Conservation (phyloP, 2,888 invertebrate genomes). For the Drosophila quinaria region DNA sequence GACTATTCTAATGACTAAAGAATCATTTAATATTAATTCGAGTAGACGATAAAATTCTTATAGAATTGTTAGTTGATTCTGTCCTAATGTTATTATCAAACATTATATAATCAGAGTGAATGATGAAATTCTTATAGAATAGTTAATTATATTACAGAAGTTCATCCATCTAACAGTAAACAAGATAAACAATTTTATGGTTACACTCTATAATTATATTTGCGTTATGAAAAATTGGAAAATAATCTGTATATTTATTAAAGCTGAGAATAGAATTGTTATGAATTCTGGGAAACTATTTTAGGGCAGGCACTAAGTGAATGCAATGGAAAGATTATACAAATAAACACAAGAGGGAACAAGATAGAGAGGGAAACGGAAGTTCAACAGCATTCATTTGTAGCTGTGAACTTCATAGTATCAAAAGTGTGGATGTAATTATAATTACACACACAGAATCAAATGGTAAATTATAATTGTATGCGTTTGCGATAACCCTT, state of each 20-base stretch:
- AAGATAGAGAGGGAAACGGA: neutral
- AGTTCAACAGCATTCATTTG: neutral
- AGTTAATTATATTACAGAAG: neutral
- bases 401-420: neutral
- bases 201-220: neutral
- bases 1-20: too few species aligned
- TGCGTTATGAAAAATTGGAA: neutral
- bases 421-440: slow-evolving; percentile 18
- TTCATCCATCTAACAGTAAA: neutral
- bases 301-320: slow-evolving; percentile 28
- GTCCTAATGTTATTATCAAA: too few species aligned
- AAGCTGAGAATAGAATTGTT: slow-evolving; percentile 7
- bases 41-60: too few species aligned
- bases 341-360: slow-evolving; percentile 1
- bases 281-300: slow-evolving; percentile 60
- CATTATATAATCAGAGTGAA: neutral
- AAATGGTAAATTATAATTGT: slow-evolving; percentile 26
- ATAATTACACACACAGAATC: slow-evolving; percentile 32
- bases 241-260: slow-evolving; percentile 8
- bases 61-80: too few species aligned
- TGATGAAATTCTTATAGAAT: neutral
- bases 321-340: slow-evolving; percentile 14
- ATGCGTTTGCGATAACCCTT: slow-evolving; percentile 55
- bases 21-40: too few species aligned
- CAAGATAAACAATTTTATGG: neutral